A percentile compares a stretch with the other conserved stretches of the same genome.
Evolutionary conservation across 2,888 invertebrate genomes (phyloP).

Genomic region (Latrodectus elegans): DNA sequence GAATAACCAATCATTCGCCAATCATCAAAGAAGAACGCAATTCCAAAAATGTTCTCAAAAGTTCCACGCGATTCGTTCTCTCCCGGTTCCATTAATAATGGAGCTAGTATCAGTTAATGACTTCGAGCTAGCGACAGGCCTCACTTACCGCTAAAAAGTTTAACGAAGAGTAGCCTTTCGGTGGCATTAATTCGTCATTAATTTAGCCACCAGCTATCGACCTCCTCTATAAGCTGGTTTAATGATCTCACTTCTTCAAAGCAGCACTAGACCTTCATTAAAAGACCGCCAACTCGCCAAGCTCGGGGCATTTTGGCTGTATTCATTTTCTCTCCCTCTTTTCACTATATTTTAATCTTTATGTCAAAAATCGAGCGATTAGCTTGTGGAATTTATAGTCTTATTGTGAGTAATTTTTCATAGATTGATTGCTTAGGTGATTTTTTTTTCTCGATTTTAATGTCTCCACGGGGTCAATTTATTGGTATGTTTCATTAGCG

Average conservation of each 20-base stretch:
- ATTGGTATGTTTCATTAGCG: too few species aligned
- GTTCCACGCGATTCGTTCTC: neutral
- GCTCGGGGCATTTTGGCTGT: too few species aligned
- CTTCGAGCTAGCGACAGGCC: slow-evolving; percentile 21
- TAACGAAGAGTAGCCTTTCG: slow-evolving; percentile 40
- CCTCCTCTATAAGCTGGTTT: slow-evolving; percentile 30
- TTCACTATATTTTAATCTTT: too few species aligned
- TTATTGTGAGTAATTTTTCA: too few species aligned
- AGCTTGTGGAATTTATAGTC: neutral
- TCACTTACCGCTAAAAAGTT: slow-evolving; percentile 39
- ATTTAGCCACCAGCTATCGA: slow-evolving; percentile 40
- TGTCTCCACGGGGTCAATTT: too few species aligned
- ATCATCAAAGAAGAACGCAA: neutral
- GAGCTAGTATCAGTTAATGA: slow-evolving; percentile 11
- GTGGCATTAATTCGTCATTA: slow-evolving; percentile 63
- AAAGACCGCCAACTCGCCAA: too few species aligned
- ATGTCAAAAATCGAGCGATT: neutral
- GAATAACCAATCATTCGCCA: too few species aligned
- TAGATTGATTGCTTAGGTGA: too few species aligned
- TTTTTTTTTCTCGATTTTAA: too few species aligned
- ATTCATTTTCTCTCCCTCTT: neutral
- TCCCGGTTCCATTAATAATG: slow-evolving; percentile 32
- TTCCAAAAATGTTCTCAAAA: neutral
- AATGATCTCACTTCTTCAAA: slow-evolving; percentile 43
- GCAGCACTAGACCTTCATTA: neutral